A percentile compares a stretch with the other conserved stretches of the same genome.
These are phyloP conservation scores for Lagodon rhomboides DNA, from an alignment of 2,797 vertebrate genomes.

Conservation along the genomic window DNA sequence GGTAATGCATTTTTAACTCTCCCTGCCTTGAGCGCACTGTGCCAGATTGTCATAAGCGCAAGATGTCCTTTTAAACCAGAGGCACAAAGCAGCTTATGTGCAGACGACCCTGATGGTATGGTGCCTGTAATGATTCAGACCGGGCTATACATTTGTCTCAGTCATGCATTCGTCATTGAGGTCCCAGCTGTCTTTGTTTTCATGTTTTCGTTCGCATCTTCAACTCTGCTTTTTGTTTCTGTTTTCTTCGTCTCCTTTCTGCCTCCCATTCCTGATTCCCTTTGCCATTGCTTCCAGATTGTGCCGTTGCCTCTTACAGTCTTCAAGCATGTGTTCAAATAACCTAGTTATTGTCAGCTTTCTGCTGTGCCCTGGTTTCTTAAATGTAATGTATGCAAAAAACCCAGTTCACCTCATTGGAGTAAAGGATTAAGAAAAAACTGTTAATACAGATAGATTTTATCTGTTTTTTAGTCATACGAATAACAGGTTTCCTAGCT, in stretches of 20 bases:
- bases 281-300: conserved; percentile 7
- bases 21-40: conserved; percentile 34
- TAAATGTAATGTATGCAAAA: background rate
- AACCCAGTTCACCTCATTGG: background rate
- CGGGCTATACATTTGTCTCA: conserved; percentile 26
- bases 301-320: conserved; percentile 2
- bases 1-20: conserved; percentile 63
- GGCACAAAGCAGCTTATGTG: conserved; percentile 49
- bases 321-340: conserved; percentile 13
- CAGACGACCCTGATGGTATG: conserved; percentile 40
- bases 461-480: background rate
- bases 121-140: conserved; percentile 30
- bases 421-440: conserved; percentile 2
- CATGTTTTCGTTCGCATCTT: conserved; percentile 33
- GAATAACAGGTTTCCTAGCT: background rate
- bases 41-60: conserved; percentile 51
- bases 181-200: conserved; percentile 38
- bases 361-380: background rate
- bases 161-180: conserved; percentile 39
- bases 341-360: background rate
- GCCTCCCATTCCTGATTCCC: conserved; percentile 1
- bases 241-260: conserved; percentile 10
- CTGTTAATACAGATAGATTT: background rate
- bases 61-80: conserved; percentile 52
- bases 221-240: conserved; percentile 24